These are phyloP conservation scores for Procambarus clarkii DNA, from an alignment of 1,140 invertebrate species.

Conservation along the genomic window DNA sequence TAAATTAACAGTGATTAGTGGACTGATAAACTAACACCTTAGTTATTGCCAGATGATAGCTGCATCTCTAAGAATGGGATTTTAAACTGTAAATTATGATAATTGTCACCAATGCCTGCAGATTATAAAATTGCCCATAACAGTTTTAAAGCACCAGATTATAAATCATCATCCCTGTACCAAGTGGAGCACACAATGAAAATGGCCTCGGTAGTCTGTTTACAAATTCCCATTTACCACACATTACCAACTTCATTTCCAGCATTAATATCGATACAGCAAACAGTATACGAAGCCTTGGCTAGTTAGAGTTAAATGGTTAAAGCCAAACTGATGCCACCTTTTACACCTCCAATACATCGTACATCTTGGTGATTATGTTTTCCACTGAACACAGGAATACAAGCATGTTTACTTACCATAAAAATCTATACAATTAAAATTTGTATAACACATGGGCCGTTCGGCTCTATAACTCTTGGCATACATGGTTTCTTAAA, in stretches of 20 bases:
- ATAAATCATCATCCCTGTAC: background rate
- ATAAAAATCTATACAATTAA: background rate
- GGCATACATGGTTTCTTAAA: background rate
- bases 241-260: too few relatives aligned
- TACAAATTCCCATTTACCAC: too few relatives aligned
- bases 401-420: background rate
- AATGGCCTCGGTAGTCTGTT: too few relatives aligned
- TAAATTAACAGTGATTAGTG: constrained; percentile 45
- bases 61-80: background rate
- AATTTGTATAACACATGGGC: background rate
- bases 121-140: background rate
- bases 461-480: background rate
- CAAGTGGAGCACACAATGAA: background rate
- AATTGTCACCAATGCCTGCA: constrained; percentile 1
- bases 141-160: background rate
- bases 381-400: background rate
- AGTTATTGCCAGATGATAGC: constrained; percentile 32
- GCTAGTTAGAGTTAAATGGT: too few relatives aligned
- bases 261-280: too few relatives aligned
- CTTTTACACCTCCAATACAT: too few relatives aligned
- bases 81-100: background rate
- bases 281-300: too few relatives aligned
- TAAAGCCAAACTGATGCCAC: too few relatives aligned
- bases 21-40: constrained; percentile 50
- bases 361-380: background rate